Evolutionary conservation across 2,113 vertebrate species (phyloP).

Genomic region (Microtus richardsoni): DNA sequence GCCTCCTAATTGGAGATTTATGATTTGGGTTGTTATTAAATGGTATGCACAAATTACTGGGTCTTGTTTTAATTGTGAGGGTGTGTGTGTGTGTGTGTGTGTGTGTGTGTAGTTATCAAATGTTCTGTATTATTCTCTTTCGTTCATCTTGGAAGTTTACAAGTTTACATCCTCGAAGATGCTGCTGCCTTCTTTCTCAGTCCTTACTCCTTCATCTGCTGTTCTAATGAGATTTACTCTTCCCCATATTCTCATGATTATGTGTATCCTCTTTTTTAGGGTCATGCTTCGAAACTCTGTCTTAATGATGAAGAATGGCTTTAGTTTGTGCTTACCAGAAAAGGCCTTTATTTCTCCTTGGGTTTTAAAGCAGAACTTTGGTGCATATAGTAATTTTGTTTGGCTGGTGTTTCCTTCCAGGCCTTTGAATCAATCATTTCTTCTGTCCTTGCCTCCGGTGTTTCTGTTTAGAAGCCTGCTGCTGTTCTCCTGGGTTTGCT

Average conservation of each 20-base stretch:
- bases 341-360: neutral
- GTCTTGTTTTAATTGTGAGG: neutral
- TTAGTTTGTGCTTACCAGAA: neutral
- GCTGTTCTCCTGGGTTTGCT: neutral
- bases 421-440: neutral
- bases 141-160: neutral
- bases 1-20: neutral
- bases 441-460: neutral
- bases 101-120: neutral
- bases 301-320: neutral
- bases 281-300: neutral
- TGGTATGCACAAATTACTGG: neutral
- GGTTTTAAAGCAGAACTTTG: neutral
- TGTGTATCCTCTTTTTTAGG: neutral
- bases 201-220: neutral
- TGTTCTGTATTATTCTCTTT: neutral
- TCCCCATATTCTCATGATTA: neutral
- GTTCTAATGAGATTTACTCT: neutral
- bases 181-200: neutral
- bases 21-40: neutral
- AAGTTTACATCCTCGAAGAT: neutral
- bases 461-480: neutral
- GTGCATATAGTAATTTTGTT: neutral
- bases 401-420: neutral
- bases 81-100: no score